phyloP scores from a whole-genome alignment of 2,797 vertebrate species.

The Pseudopleuronectes americanus region DNA sequence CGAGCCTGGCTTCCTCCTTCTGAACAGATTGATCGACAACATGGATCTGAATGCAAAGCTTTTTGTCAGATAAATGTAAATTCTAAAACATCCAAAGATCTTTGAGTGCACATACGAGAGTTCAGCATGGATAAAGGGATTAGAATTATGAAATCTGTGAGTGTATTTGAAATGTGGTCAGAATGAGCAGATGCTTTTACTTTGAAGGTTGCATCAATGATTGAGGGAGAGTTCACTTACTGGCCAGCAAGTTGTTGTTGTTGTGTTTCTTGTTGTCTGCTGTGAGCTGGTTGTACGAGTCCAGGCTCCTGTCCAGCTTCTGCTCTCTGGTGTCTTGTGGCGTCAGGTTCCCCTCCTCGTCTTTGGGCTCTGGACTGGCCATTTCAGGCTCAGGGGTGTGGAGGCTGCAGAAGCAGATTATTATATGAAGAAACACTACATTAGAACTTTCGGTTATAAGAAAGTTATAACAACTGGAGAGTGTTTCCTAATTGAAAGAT shows the following conservation, averaged over 20 bases:
- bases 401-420: conserved; percentile 48
- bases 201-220: neutral
- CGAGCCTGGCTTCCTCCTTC: no score
- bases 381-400: conserved; percentile 60
- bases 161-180: neutral
- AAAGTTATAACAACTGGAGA: no score
- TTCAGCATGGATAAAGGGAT: no score
- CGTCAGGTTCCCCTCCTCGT: conserved; percentile 50
- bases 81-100: no score
- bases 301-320: conserved; percentile 40
- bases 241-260: conserved; percentile 78
- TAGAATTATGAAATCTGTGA: no score
- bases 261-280: conserved; percentile 83
- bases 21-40: no score
- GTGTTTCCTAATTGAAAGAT: neutral
- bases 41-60: no score
- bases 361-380: conserved; percentile 58
- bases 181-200: neutral
- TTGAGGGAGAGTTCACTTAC: conserved; percentile 67
- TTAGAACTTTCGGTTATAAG: no score
- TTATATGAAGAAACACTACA: no score
- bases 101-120: no score
- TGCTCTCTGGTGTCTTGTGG: conserved; percentile 38
- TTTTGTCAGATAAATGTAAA: no score
- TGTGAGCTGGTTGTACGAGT: conserved; percentile 76